These are phyloP conservation scores for Trichacis sp. DNA, from an alignment of 2,888 invertebrate genomes.

Conservation along the genomic window DNA sequence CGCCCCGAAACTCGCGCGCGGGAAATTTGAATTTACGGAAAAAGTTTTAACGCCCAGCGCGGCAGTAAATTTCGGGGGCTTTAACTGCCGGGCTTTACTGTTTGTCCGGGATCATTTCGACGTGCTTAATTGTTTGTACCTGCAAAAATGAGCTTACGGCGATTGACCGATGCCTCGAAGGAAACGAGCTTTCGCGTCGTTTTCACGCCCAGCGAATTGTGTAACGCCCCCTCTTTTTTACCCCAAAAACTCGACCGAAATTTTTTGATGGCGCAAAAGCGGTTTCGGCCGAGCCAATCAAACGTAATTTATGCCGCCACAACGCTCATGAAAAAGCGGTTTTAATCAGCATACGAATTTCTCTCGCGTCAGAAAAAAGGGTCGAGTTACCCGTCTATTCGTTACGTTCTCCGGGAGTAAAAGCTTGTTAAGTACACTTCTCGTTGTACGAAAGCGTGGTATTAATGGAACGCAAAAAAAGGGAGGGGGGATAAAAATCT, in stretches of 20 bases:
- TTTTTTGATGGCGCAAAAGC: neutral
- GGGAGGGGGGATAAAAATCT: neutral
- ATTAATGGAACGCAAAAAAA: too few relatives aligned
- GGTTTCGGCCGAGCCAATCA: neutral
- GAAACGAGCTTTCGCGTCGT: neutral
- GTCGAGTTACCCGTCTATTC: neutral
- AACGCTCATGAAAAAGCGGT: neutral
- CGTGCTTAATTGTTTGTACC: neutral
- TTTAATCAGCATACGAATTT: conserved; percentile 1
- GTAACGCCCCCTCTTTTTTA: too few relatives aligned
- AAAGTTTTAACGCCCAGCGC: neutral
- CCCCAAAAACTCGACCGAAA: too few relatives aligned
- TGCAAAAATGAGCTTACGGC: neutral
- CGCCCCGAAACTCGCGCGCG: too few relatives aligned
- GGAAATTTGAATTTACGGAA: neutral
- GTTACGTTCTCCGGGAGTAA: neutral
- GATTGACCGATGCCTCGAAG: neutral
- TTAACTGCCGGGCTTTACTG: neutral
- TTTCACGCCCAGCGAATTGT: neutral
- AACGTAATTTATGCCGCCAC: neutral
- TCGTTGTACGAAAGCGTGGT: too few relatives aligned
- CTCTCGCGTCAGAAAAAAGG: neutral
- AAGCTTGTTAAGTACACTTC: neutral
- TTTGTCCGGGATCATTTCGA: neutral
- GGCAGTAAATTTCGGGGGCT: neutral